Evolutionary conservation across 2,797 vertebrate genomes (phyloP).

Genomic region (Mallotus villosus): DNA sequence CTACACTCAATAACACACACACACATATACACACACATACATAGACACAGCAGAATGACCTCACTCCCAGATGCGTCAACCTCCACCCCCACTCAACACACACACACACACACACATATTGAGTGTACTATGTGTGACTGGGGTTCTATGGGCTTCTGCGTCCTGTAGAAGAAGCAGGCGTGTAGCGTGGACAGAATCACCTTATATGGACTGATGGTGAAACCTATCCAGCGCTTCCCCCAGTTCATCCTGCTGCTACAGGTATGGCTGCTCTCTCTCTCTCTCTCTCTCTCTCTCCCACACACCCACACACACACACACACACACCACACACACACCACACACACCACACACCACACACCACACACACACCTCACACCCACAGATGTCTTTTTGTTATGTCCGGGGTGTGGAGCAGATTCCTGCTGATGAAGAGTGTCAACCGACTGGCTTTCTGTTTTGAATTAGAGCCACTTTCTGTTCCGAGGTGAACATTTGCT

Average conservation of each 20-base stretch:
- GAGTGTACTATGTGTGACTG: neutral
- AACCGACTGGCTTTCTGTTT: too few species aligned
- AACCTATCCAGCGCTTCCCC: conserved; percentile 95
- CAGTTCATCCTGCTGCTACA: conserved; percentile 97
- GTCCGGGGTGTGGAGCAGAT: too few species aligned
- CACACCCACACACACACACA: too few species aligned
- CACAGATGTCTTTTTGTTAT: neutral
- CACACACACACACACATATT: neutral
- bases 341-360: neutral
- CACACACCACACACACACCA: too few species aligned
- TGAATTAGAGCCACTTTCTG: too few species aligned
- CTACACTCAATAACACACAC: conserved; percentile 13
- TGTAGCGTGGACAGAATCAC: conserved; percentile 91
- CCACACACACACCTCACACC: neutral
- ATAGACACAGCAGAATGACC: conserved; percentile 17
- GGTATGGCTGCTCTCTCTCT: conserved; percentile 67
- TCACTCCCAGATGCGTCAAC: conserved; percentile 27
- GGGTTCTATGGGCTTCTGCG: neutral
- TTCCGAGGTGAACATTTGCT: too few species aligned
- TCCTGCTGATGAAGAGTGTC: too few species aligned
- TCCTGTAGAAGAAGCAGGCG: conserved; percentile 86
- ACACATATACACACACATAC: conserved; percentile 21
- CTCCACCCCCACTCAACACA: conserved; percentile 29
- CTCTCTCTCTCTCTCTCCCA: too few species aligned
- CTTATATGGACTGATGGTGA: conserved; percentile 96